Conservation (phyloP, 2,888 invertebrate genomes). For the Chloroclysta siterata region DNA sequence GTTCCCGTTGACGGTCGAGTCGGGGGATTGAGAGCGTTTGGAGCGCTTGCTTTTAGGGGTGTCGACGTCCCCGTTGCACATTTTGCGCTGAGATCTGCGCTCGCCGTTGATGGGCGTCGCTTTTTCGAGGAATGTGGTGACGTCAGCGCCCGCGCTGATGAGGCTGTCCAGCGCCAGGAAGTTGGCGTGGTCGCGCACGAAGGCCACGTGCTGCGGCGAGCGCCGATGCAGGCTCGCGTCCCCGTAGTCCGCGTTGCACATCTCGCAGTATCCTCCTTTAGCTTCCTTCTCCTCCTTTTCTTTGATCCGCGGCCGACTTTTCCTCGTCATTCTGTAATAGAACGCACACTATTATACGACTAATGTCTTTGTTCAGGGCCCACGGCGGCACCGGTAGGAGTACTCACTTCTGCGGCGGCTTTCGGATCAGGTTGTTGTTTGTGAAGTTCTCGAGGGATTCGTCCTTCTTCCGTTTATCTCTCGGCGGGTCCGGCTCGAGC, state of each 20-base stretch:
- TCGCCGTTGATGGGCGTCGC: slow-evolving; percentile 76
- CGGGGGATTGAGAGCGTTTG: slow-evolving; percentile 65
- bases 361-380: slow-evolving; percentile 27
- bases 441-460: slow-evolving; percentile 58
- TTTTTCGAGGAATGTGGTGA: slow-evolving; percentile 88
- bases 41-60: slow-evolving; percentile 57
- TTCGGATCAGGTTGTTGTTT: slow-evolving; percentile 51
- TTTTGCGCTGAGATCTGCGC: slow-evolving; percentile 66
- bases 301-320: slow-evolving; percentile 76
- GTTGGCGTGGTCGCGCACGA: slow-evolving; percentile 90
- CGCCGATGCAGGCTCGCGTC: slow-evolving; percentile 89
- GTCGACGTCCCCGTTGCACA: slow-evolving; percentile 71
- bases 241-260: slow-evolving; percentile 90
- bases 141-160: slow-evolving; percentile 87
- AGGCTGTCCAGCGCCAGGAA: slow-evolving; percentile 90
- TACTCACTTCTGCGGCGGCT: slow-evolving; percentile 62
- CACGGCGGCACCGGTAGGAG: neutral
- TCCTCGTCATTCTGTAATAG: slow-evolving; percentile 83
- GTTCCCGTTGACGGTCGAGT: slow-evolving; percentile 58
- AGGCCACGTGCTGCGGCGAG: slow-evolving; percentile 89
- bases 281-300: slow-evolving; percentile 73
- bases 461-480: slow-evolving; percentile 66
- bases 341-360: slow-evolving; percentile 34
- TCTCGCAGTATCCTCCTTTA: slow-evolving; percentile 90
- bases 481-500: slow-evolving; percentile 71